Evolutionary conservation across 1,140 invertebrate genomes (phyloP), one percentile per base, ranked within the genome.

Genomic region (Pygmarrhopalites habei): DNA sequence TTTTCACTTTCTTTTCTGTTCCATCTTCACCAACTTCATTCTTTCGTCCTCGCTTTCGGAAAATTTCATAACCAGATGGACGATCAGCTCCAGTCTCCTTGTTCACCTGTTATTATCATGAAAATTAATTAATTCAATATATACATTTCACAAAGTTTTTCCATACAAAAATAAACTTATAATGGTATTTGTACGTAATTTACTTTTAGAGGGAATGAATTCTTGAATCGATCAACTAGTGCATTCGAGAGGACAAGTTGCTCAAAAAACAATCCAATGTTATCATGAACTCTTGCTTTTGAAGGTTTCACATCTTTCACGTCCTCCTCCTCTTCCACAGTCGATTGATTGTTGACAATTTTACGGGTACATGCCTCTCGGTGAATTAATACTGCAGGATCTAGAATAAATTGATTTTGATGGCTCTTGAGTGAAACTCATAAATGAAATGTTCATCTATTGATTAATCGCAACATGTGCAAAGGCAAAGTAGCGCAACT

Each of bases 11-110:
- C 28, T 66, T 62, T 25, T 66, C 58, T 2, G 26, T 43, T 28
- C 32, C 35, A 17, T 68, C 57, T 14, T 21, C 26, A 5, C 46
- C 60, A 19, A 7, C 23, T 41, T 56, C 58, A 0, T 7, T n/a
- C 21, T 57, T 23, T 23, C 68, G 44, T n/a, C n/a, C n/a, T n/a
- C n/a, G n/a, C 44, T 66, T 69, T n/a, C 51, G 30, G 30, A 69
- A 69, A 25, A 69, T 59, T 14, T 69, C 43, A 14, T 21, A 30
- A 4, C 68, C 68, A 23, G 68, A 58, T 15, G 64, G 52, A 28
- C 68, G 30, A 10, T 66, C 68, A 25, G 19, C 32, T n/a, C 41
- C 19, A 5, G 28, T 10, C 21, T 57, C 30, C 10, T 55, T 55
- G 7, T 28, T 32, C 12, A n/a, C n/a, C n/a, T n/a, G n/a, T n/a